Evolutionary conservation across 2,888 invertebrate species (phyloP), one percentile per base, ranked within the genome.

Genomic region (Hypolimnas misippus): DNA sequence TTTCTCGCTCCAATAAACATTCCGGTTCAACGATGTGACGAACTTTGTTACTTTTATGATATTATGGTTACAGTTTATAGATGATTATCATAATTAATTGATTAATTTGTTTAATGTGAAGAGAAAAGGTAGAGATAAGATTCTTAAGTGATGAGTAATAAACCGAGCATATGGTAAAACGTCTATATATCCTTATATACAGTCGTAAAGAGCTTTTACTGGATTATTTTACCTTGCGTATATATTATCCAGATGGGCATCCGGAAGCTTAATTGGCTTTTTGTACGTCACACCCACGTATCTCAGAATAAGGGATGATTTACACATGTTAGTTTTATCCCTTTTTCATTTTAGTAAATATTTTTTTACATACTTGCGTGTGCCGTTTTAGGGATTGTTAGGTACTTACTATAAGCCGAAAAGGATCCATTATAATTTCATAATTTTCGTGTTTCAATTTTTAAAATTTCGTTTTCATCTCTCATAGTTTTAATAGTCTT

Each of bases 1-100:
- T 86, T 77, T 87, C 81, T 74, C 88, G 86, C 85, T 81, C 83
- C 83, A 86, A 76, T 90, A 85, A 83, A 70, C 79, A 74, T 73
- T 77, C 76, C 77, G 77, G 81, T 72, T 80, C 78, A 76, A 67
- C 76, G 75, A 69, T 70, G 73, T 66, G 61, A 70, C 65, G 60
- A 66, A 63, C 68, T 63, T 46, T 49, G 21, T 12, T 31, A 57
- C 51, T 58, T 63, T 58, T 51, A 56, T 61, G 31, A 58, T 51
- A 44, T 44, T 38, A 38, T n/a, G 35, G 8, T 33, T 33, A 33
- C 33, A 42, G 17, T 8, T 42, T 3, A 19, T n/a, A 10, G 8
- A 10, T 42, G 17, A 17, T 17, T 42, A 42, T 10, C 10, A 42
- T 16, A 14, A 40, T 8, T 42, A 42, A 14, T n/a, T 40, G n/a